Evolutionary conservation across 92 coral and sea anemone genomes (phyloP), one percentile per base, ranked within the genome.

Genomic region (Porites cylindrica): DNA sequence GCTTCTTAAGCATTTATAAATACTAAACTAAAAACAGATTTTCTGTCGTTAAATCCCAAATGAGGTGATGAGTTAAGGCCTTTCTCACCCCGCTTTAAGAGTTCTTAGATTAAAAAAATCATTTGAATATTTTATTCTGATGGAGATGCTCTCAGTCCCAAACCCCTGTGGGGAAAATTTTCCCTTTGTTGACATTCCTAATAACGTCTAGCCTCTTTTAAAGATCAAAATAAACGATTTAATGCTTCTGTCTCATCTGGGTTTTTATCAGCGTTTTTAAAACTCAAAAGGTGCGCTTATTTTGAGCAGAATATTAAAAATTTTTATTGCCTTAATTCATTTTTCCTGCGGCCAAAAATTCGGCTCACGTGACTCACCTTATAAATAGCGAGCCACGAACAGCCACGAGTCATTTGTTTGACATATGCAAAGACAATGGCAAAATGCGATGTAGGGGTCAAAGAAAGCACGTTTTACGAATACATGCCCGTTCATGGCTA

Each of bases 351-450:
- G 79, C 51, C 32, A 23, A 70, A 70, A 63, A 56, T 69, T 53
- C 53, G 18, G 8, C 29, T 75, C 87, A 83, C 87, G 87, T 83
- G 87, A 83, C 64, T 17, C 10, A 20, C 11, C 53, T 7, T 83
- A 83, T 83, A 73, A 73, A 51, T 61, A n/a, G 74, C 67, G 6
- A n/a, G 70, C 62, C 86, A 83, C 80, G 66, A 62, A 77, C 10
- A 32, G 70, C 78, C 86, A 83, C 80, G 66, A 62, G 86, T 19
- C 63, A 73, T 43, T 71, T 71, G 79, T 60, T 71, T 61, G 86
- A 59, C 56, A 38, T 21, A 59, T 4, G 54, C 43, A 82, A 82
- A 82, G 9, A 72, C 6, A 82, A 11, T 6, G 66, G 11, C 43
- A 21, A 65, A 50, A 19, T 21, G 14, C 8, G 60, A 12, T 12